Evolutionary conservation across 2,888 invertebrate genomes (phyloP).

Genomic region (Athetis lepigone): DNA sequence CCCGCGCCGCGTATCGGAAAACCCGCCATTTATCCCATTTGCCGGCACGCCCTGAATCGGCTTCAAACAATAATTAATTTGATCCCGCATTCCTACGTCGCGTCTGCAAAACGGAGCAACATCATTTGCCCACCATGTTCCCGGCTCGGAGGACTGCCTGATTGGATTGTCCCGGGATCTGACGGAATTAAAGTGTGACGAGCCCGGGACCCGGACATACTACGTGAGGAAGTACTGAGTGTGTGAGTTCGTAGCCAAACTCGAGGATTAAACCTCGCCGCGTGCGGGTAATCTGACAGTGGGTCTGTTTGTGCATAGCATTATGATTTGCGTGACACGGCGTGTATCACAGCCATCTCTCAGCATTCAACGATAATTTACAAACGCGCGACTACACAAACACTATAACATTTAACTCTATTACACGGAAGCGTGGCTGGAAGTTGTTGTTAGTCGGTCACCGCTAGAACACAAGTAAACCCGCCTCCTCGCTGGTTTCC

Average conservation of each 20-base stretch:
- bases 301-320: constrained; percentile 43
- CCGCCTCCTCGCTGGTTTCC: constrained; percentile 7
- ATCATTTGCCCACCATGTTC: constrained; percentile 58
- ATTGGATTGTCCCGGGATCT: constrained; percentile 65
- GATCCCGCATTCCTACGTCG: constrained; percentile 64
- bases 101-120: constrained; percentile 54
- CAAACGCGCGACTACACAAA: constrained; percentile 19
- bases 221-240: neutral
- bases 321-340: constrained; percentile 50
- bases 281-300: constrained; percentile 43
- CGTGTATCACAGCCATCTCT: constrained; percentile 31
- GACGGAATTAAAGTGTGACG: constrained; percentile 59
- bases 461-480: constrained; percentile 2
- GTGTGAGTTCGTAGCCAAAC: constrained; percentile 18
- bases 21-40: constrained; percentile 68
- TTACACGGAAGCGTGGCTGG: constrained; percentile 16
- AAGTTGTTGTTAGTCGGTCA: constrained; percentile 21
- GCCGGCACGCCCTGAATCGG: constrained; percentile 55
- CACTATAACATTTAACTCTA: constrained; percentile 31
- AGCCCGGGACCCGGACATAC: constrained; percentile 12
- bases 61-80: constrained; percentile 78
- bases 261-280: constrained; percentile 50
- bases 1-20: constrained; percentile 59
- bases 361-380: constrained; percentile 16
- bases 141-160: constrained; percentile 50